Percentiles rank a stretch among this genome's conserved stretches.
These are phyloP conservation scores for Litocranius walleri DNA, from an alignment of 2,113 vertebrate species.

Conservation along the genomic window DNA sequence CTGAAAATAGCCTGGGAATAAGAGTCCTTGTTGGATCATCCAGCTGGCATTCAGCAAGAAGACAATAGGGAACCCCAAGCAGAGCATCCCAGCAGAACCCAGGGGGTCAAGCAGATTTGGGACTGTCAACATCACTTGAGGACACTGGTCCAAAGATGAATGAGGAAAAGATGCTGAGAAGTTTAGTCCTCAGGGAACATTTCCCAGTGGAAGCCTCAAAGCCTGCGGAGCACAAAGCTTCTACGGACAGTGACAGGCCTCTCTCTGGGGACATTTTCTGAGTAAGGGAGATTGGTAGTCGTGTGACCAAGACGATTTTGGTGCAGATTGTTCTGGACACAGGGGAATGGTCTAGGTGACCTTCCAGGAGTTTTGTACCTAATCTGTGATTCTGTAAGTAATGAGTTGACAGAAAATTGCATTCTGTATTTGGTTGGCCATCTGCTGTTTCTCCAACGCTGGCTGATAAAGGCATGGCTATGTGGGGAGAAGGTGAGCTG, in stretches of 20 bases:
- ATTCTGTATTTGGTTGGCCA: constrained; percentile 65
- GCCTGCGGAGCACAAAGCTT: neutral
- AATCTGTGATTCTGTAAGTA: constrained; percentile 68
- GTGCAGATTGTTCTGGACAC: constrained; percentile 34
- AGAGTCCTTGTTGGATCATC: neutral
- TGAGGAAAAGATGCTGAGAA: neutral
- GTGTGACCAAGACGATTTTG: neutral
- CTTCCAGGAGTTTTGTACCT: constrained; percentile 50
- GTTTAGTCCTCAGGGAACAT: neutral
- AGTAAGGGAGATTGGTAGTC: neutral
- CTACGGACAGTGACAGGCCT: neutral
- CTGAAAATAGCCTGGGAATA: neutral
- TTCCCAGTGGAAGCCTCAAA: neutral
- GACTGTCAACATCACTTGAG: neutral
- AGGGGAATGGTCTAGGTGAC: constrained; percentile 50
- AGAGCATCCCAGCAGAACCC: neutral
- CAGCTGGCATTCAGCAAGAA: neutral
- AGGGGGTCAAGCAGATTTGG: neutral
- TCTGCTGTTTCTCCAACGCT: constrained; percentile 70
- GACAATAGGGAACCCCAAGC: neutral
- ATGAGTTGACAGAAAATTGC: constrained; percentile 72
- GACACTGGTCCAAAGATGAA: neutral
- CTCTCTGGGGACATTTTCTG: neutral
- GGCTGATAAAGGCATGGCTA: constrained; percentile 74
- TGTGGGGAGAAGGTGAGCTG: constrained; percentile 74